Evolutionary conservation across 2,113 vertebrate species (phyloP).

Genomic region (Triplophysa rosa): DNA sequence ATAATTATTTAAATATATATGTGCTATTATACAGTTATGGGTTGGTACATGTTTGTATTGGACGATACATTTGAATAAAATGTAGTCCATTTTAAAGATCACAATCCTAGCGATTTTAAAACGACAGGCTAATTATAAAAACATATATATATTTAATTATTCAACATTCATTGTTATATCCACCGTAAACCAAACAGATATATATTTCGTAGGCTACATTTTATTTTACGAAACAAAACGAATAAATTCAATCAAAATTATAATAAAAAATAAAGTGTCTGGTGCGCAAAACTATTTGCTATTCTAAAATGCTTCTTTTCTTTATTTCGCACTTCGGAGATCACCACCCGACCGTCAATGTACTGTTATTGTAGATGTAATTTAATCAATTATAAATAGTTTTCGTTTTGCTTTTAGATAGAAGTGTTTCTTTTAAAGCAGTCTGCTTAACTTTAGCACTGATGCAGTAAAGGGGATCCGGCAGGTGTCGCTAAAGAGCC

Average conservation of each 20-base stretch:
- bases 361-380: background rate
- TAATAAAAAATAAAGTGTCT: background rate
- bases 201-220: background rate
- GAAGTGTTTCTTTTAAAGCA: background rate
- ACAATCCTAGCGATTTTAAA: too few species aligned
- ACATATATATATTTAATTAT: too few species aligned
- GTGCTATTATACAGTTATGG: background rate
- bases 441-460: background rate
- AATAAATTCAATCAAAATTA: background rate
- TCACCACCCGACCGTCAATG: too few species aligned
- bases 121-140: too few species aligned
- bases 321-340: background rate
- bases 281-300: background rate
- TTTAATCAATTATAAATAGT: background rate
- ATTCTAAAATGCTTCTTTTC: background rate
- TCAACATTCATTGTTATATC: too few species aligned
- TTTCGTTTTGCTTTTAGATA: background rate
- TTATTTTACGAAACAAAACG: background rate
- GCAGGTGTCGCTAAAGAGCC: conserved; percentile 94
- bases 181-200: too few species aligned
- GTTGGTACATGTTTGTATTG: background rate
- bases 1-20: background rate
- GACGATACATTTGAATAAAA: background rate
- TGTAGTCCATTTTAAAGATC: too few species aligned
- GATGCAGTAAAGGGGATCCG: conserved; percentile 63